These are phyloP conservation scores for Drosophila pruinosa DNA, from an alignment of 1,140 invertebrate species.

Conservation along the genomic window DNA sequence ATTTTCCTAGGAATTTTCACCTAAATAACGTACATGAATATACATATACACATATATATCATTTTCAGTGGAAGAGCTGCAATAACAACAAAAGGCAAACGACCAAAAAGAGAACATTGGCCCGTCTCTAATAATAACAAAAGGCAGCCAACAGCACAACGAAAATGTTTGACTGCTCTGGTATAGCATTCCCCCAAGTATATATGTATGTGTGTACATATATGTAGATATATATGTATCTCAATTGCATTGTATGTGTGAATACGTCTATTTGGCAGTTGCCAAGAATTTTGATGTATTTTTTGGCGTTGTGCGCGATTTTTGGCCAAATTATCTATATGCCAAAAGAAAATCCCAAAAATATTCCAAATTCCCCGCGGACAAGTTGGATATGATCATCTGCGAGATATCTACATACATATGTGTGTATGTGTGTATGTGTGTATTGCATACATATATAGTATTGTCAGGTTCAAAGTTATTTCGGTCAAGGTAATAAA, in stretches of 20 bases:
- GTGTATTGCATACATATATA: background rate
- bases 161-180: constrained; percentile 33
- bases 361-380: constrained; percentile 22
- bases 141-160: constrained; percentile 31
- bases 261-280: constrained; percentile 31
- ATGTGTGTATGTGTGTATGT: background rate
- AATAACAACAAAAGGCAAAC: constrained; percentile 2
- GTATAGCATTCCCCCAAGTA: constrained; percentile 21
- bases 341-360: constrained; percentile 31
- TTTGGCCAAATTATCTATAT: constrained; percentile 37
- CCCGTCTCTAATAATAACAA: constrained; percentile 64
- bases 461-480: constrained; percentile 45
- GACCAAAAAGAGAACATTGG: constrained; percentile 30
- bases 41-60: constrained; percentile 12
- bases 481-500: constrained; percentile 53
- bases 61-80: constrained; percentile 9
- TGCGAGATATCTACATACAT: background rate
- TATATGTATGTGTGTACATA: background rate
- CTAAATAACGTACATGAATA: constrained; percentile 47
- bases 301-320: constrained; percentile 41
- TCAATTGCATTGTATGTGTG: constrained; percentile 2
- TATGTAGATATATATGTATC: background rate
- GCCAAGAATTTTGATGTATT: constrained; percentile 76
- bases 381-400: constrained; percentile 3
- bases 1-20: constrained; percentile 69